phyloP scores from a whole-genome alignment of 2,113 vertebrate species.

The Rutilus rutilus region DNA sequence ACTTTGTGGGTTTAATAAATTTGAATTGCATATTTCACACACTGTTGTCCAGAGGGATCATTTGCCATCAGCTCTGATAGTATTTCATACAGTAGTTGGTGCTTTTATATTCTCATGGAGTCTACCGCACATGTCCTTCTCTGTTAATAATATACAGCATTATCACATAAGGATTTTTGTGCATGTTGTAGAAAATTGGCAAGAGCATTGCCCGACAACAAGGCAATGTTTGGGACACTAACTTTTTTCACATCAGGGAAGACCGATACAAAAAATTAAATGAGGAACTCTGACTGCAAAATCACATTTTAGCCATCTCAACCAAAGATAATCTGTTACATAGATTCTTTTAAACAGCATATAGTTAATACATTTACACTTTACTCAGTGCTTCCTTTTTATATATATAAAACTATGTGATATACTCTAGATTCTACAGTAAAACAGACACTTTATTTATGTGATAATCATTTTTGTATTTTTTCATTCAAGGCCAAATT shows the following conservation, averaged over 20 bases:
- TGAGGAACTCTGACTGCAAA: not conserved
- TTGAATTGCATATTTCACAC: conserved; percentile 31
- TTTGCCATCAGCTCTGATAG: conserved; percentile 44
- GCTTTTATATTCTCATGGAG: conserved; percentile 20
- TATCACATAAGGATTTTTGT: not conserved
- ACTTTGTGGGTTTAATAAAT: conserved; percentile 69
- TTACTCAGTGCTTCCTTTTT: conserved; percentile 21
- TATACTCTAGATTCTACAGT: not conserved
- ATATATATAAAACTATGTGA: not conserved
- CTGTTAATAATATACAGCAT: not conserved
- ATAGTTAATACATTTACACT: not conserved
- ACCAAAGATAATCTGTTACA: conserved; percentile 24
- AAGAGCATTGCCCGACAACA: not conserved
- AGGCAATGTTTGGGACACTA: not conserved
- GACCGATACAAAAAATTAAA: not conserved
- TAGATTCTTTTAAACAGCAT: not conserved
- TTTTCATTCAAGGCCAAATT: not conserved
- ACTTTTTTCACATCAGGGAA: not conserved
- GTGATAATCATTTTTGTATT: not conserved
- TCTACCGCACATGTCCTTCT: not conserved
- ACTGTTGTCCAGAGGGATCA: conserved; percentile 8
- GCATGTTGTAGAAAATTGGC: not conserved
- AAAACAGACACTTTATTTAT: conserved; percentile 8
- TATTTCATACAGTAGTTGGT: conserved; percentile 16
- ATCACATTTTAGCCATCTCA: not conserved